Evolutionary conservation across 2,113 vertebrate species (phyloP).

Genomic region (Propithecus coquereli): DNA sequence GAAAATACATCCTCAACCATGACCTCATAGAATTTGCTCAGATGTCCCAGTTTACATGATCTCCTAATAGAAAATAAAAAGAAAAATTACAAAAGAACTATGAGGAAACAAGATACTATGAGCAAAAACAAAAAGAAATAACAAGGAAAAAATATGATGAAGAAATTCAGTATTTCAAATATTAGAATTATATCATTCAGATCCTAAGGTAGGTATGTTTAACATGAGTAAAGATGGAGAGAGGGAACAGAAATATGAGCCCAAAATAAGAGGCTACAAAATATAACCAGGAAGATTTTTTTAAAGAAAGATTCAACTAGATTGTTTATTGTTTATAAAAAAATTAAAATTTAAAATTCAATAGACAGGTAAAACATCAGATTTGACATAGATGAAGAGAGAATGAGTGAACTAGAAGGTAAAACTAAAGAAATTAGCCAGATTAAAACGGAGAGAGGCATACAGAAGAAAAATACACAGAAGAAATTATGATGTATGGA

Average conservation of each 20-base stretch:
- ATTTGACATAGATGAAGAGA: constrained; percentile 27
- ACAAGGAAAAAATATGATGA: not conserved
- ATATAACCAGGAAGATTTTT: not conserved
- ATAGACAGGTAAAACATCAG: not conserved
- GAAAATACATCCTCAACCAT: not conserved
- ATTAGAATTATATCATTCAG: not conserved
- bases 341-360: not conserved
- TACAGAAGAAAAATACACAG: not conserved
- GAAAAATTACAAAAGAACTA: not conserved
- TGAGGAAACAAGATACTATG: not conserved
- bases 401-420: constrained; percentile 52
- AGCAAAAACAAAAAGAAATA: not conserved
- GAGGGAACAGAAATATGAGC: not conserved
- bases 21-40: not conserved
- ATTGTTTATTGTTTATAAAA: not conserved
- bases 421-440: constrained; percentile 47
- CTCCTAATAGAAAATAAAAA: not conserved
- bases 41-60: not conserved
- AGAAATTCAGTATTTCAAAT: not conserved
- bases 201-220: constrained; percentile 25
- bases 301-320: not conserved
- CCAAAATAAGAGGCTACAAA: constrained; percentile 7
- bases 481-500: not conserved
- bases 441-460: not conserved
- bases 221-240: not conserved